Evolutionary conservation across 2,797 vertebrate species (phyloP), one percentile per base, ranked within the genome.

Genomic region (Gallirallus australis): DNA sequence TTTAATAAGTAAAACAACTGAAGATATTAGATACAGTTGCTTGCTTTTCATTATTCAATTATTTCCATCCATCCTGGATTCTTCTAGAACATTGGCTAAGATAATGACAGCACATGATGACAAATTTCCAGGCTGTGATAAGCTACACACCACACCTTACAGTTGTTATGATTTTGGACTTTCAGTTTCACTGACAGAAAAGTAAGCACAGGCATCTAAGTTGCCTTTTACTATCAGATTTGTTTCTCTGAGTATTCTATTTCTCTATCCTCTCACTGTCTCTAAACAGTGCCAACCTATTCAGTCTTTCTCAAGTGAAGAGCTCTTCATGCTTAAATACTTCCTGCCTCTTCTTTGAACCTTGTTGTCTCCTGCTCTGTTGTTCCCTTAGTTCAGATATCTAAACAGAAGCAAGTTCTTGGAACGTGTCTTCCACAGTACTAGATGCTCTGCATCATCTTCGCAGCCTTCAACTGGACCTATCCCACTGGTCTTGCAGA

Each of bases 1-100:
- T 15, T 89, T 87, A 94, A 33, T 39, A 80, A 75, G n/a, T 81
- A 80, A 93, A 95, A 89, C 56, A 82, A 77, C 27, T 66, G 23
- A 93, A 90, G 28, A 12, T 28, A 85, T 87, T 80, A 92, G 82
- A 92, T 31, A 85, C 52, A 82, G 75, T 71, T 92, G 48, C 16
- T 70, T 91, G 53, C 20, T 84, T 42, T 68, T 75, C 30, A 61
- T 85, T 91, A 89, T 68, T 93, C 56, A 73, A 23, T 64, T 77
- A 75, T 91, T 91, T 91, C 54, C 33, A 24, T 56, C 63, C 76
- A 11, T 53, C 88, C 94, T 54, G 28, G 59, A 63, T 66, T 72
- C 63, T 93, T 91, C 73, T 80, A 45, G 48, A 93, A 85, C 25
- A 56, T 0, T 64, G 63, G 4, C 45, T 82, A 71, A 63, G 81